A percentile compares a stretch with the other conserved stretches of the same genome.
These are phyloP conservation scores for Drosophila pseudotakahashii DNA, from an alignment of 2,888 invertebrate species.

Conservation along the genomic window DNA sequence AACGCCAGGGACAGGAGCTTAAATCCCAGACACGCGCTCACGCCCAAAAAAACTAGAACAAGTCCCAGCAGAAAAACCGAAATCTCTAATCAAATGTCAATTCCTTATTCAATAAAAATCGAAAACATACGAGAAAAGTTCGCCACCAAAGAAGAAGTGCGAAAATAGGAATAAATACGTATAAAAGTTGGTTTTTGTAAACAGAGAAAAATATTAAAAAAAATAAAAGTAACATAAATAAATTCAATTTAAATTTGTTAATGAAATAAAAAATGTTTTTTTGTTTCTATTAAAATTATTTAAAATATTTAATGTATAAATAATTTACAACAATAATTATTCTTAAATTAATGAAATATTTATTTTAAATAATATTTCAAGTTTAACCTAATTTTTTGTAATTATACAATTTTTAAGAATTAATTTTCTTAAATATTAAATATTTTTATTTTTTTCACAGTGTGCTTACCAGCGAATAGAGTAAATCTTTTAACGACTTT, in stretches of 20 bases:
- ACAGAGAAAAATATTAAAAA: neutral
- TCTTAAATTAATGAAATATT: too few species aligned
- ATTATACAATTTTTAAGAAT: neutral
- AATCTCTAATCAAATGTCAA: slow-evolving; percentile 79
- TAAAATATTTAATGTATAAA: too few species aligned
- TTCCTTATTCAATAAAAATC: slow-evolving; percentile 72
- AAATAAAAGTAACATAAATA: too few species aligned
- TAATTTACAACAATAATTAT: too few species aligned
- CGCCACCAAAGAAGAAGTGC: slow-evolving; percentile 32
- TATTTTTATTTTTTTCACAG: neutral
- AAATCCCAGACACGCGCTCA: slow-evolving; percentile 24
- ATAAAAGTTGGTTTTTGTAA: neutral
- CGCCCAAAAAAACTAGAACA: slow-evolving; percentile 21
- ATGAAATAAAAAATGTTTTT: too few species aligned
- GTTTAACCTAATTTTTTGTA: too few species aligned
- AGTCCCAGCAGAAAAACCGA: slow-evolving; percentile 39
- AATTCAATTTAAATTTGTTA: too few species aligned
- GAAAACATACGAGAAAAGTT: slow-evolving; percentile 59
- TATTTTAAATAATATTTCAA: too few species aligned
- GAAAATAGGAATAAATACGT: slow-evolving; percentile 50
- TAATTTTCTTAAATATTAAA: fast-evolving
- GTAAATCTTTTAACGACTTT: slow-evolving; percentile 76
- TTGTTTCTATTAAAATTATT: too few species aligned
- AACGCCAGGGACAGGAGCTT: slow-evolving; percentile 44
- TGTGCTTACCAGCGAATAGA: slow-evolving; percentile 35